Evolutionary conservation across 1,140 invertebrate genomes (phyloP).

Genomic region (Mesaphorura yosii): DNA sequence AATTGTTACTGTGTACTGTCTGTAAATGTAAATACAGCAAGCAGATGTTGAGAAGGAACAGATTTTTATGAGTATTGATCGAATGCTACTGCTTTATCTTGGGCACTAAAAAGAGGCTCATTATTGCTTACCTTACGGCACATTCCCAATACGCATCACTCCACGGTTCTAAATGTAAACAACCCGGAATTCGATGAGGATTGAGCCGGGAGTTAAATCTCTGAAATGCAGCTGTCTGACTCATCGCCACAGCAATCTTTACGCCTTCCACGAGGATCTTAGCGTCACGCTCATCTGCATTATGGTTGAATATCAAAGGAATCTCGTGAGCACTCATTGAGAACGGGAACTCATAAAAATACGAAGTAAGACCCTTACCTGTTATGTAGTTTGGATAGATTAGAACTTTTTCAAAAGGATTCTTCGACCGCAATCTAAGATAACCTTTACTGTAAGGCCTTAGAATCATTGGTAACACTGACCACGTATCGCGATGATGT

Average conservation of each 20-base stretch:
- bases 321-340: too few species aligned
- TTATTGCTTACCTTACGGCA: slow-evolving; percentile 30
- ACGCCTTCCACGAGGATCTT: slow-evolving; percentile 36
- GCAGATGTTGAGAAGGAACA: too few species aligned
- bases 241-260: slow-evolving; percentile 40
- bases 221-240: slow-evolving; percentile 36
- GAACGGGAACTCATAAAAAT: too few species aligned
- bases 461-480: slow-evolving; percentile 56
- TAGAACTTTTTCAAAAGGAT: slow-evolving; percentile 29
- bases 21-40: slow-evolving; percentile 11
- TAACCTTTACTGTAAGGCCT: slow-evolving; percentile 66
- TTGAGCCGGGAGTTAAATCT: slow-evolving; percentile 43
- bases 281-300: slow-evolving; percentile 31
- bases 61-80: too few species aligned
- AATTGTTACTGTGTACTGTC: slow-evolving; percentile 29
- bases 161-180: slow-evolving; percentile 40
- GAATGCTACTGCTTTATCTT: neutral
- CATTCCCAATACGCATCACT: slow-evolving; percentile 45
- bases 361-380: slow-evolving; percentile 13
- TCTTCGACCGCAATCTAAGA: slow-evolving; percentile 35
- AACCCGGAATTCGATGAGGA: slow-evolving; percentile 47
- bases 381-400: slow-evolving; percentile 32
- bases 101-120: too few species aligned
- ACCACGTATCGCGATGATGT: slow-evolving; percentile 45
- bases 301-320: slow-evolving; percentile 40